A percentile compares a stretch with the other conserved stretches of the same genome.
Evolutionary conservation across 2,888 invertebrate genomes (phyloP).

Genomic region (Caenorhabditis panamensis): DNA sequence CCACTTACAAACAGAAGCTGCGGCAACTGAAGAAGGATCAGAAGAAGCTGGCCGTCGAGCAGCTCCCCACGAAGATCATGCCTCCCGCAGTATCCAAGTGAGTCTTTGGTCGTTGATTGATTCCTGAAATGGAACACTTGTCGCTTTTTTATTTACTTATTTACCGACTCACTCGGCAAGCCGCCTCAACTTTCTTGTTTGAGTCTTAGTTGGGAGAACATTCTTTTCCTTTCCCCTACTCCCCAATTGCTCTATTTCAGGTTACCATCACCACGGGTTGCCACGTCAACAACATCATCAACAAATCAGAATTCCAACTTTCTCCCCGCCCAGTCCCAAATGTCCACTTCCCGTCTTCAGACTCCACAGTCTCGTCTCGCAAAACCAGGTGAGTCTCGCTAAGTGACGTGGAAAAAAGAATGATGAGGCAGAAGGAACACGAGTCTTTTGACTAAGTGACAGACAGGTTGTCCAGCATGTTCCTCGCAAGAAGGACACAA

Average conservation of each 20-base stretch:
- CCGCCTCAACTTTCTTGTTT: neutral
- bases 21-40: conserved; percentile 65
- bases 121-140: conserved; percentile 25
- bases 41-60: conserved; percentile 45
- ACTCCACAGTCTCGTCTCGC: conserved; percentile 62
- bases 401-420: conserved; percentile 23
- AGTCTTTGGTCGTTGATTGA: conserved; percentile 25
- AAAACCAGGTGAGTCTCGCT: conserved; percentile 46
- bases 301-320: conserved; percentile 42
- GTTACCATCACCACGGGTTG: conserved; percentile 51
- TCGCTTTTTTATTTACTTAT: conserved; percentile 3
- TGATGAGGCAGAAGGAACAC: conserved; percentile 10
- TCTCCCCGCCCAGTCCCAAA: neutral
- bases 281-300: conserved; percentile 5
- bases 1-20: conserved; percentile 87
- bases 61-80: conserved; percentile 38
- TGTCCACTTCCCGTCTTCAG: conserved; percentile 62
- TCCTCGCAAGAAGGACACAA: conserved; percentile 26
- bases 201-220: too few relatives aligned
- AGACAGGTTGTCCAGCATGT: conserved; percentile 44
- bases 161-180: neutral
- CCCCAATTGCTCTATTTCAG: conserved; percentile 17
- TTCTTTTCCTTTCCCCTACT: neutral
- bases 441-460: conserved; percentile 15
- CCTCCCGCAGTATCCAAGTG: conserved; percentile 61